Base-by-base conservation (phyloP, 2,888 invertebrate genomes). In the Trimorus sp. region DNA sequence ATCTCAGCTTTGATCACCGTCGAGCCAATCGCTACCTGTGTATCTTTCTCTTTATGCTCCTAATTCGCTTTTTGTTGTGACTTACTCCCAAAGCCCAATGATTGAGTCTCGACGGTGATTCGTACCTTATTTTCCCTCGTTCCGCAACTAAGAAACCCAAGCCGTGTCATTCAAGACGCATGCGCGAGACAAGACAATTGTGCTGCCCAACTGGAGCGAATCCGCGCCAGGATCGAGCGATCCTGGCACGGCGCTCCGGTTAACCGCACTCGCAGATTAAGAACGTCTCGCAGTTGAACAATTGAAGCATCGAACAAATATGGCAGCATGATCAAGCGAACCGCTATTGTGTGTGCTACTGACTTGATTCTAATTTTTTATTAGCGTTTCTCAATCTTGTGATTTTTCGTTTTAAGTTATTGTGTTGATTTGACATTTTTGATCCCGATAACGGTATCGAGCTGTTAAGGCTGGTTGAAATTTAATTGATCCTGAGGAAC, bases 91-190 rank as follows among this genome's bases (percentile, higher is more conserved):
- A 53, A 40, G 75, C 80, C 26, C 26, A 26, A 26, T 3, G 62
- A 54, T 11, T 73, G 65, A 56, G 40, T 11, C 51, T 80, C 66
- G 80, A 76, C 76, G 80, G 76, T 76, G 80, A 15, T 70, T 80
- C 60, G 71, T 40, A 70, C 36, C 49, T 74, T 54, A n/a, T n/a
- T 49, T 16, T 76, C 81, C 81, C 81, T 81, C 81, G 81, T 81
- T 81, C 76, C 81, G 38, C 42, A 48, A 78, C 26, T 1, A 58
- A 14, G n/a, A 59, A 59, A 60, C 16, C 12, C 12, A 36, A 45
- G 14, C 40, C 11, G n/a, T 11, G 58, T 38, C 38, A n/a, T 36
- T 5, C 38, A 5, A 12, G 12, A 14, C 58, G 48, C 37, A 63
- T 56, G 63, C 37, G 38, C 48, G 53, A 38, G 49, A n/a, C 45